These are phyloP conservation scores for Ornithoptera alexandrae DNA, from an alignment of 2,888 invertebrate species.

Conservation along the genomic window DNA sequence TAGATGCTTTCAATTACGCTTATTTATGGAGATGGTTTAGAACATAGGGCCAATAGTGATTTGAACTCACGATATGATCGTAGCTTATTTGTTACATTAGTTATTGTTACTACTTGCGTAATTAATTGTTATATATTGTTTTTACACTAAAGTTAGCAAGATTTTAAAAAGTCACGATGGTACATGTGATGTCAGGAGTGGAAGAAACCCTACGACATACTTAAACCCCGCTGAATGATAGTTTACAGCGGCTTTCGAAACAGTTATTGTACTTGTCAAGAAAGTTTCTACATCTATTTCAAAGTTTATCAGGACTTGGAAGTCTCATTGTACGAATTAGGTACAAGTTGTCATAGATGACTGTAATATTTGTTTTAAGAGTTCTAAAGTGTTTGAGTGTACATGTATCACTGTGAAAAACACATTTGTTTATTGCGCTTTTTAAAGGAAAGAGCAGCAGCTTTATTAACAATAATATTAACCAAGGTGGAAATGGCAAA, in stretches of 20 bases:
- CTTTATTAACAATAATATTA: too few species aligned
- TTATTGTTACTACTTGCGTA: neutral
- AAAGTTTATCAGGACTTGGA: slow-evolving; percentile 26
- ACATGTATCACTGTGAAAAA: neutral
- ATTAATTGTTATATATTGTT: neutral
- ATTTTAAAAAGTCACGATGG: too few species aligned
- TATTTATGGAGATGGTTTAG: neutral
- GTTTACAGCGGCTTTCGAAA: slow-evolving; percentile 4
- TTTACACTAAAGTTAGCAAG: too few species aligned
- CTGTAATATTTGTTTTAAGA: slow-evolving; percentile 2
- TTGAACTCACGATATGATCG: neutral
- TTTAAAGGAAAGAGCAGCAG: too few species aligned
- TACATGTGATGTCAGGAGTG: neutral
- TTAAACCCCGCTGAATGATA: neutral
- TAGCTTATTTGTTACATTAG: neutral
- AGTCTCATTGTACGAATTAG: slow-evolving; percentile 14
- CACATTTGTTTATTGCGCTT: too few species aligned
- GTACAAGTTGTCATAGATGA: slow-evolving; percentile 9
- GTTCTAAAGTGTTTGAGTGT: neutral
- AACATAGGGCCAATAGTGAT: neutral
- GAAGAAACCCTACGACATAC: neutral
- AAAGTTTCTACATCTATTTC: slow-evolving; percentile 27
- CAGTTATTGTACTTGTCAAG: slow-evolving; percentile 20
- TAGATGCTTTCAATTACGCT: neutral
- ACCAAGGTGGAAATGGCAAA: too few species aligned